A percentile compares a stretch with the other conserved stretches of the same genome.
Evolutionary conservation across 2,888 invertebrate species (phyloP).

Genomic region (Aplocera efformata): DNA sequence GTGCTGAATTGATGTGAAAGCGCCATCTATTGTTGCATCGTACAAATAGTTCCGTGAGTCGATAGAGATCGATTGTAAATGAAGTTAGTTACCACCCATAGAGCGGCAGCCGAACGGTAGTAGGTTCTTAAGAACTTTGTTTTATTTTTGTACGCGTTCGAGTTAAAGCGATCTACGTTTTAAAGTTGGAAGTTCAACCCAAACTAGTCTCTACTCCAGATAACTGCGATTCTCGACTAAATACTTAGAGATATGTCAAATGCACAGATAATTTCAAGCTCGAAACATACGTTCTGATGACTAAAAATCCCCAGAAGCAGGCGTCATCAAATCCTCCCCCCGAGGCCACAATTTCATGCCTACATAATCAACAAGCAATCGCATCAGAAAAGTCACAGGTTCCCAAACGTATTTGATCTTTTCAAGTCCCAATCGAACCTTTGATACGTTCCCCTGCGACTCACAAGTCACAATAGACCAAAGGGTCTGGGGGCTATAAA

Average conservation of each 20-base stretch:
- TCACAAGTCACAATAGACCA: conserved; percentile 57
- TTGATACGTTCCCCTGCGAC: conserved; percentile 63
- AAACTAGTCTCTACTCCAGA: too few relatives aligned
- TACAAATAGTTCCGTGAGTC: conserved; percentile 73
- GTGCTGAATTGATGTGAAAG: conserved; percentile 69
- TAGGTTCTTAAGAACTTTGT: conserved; percentile 47
- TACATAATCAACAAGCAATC: conserved; percentile 28
- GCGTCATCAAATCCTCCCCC: background rate
- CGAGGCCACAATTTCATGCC: conserved; percentile 15
- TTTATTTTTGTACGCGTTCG: conserved; percentile 46
- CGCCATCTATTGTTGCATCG: conserved; percentile 79
- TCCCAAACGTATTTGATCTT: conserved; percentile 69
- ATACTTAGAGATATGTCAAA: too few relatives aligned
- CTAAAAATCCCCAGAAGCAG: background rate
- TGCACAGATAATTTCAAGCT: background rate
- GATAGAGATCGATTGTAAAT: conserved; percentile 75
- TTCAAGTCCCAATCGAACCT: conserved; percentile 72
- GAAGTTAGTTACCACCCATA: conserved; percentile 74
- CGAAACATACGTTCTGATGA: background rate
- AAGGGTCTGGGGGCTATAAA: conserved; percentile 48
- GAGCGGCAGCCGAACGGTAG: conserved; percentile 66
- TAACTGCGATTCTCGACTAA: too few relatives aligned
- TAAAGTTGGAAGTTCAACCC: conserved; percentile 1
- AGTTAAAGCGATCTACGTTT: conserved; percentile 37
- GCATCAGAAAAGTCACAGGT: conserved; percentile 54